Conservation (phyloP, 2,797 vertebrate species). For the Hephaestus fuliginosus region DNA sequence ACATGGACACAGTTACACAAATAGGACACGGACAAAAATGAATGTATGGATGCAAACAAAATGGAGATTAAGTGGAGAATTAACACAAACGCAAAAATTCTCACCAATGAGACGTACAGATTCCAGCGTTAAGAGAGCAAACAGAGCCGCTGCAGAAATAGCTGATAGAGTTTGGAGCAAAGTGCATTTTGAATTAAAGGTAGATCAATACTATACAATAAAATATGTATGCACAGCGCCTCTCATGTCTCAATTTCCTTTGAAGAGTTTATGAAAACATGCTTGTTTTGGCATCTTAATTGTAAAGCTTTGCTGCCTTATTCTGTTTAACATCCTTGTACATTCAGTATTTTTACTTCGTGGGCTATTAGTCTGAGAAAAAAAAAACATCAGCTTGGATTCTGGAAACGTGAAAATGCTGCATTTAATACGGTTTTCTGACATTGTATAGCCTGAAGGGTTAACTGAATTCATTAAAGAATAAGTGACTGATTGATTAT, state of each 20-base stretch:
- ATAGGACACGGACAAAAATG: neutral
- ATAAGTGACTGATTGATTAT: neutral
- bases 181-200: neutral
- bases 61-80: neutral
- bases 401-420: neutral
- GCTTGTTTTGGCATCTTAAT: neutral
- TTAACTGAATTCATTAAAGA: neutral
- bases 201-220: neutral
- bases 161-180: neutral
- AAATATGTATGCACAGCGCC: neutral
- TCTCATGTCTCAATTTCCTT: neutral
- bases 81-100: too few species aligned
- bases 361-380: neutral
- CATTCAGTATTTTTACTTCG: neutral
- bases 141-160: neutral
- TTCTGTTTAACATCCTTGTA: too few species aligned
- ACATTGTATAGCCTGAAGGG: neutral
- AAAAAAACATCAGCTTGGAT: neutral
- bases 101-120: neutral
- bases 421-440: neutral
- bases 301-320: neutral
- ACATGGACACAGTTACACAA: constrained; percentile 17
- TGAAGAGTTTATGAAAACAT: neutral
- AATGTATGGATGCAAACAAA: neutral
- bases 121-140: too few species aligned